Conservation (phyloP, 2,797 vertebrate species). For the Cuniculus paca region DNA sequence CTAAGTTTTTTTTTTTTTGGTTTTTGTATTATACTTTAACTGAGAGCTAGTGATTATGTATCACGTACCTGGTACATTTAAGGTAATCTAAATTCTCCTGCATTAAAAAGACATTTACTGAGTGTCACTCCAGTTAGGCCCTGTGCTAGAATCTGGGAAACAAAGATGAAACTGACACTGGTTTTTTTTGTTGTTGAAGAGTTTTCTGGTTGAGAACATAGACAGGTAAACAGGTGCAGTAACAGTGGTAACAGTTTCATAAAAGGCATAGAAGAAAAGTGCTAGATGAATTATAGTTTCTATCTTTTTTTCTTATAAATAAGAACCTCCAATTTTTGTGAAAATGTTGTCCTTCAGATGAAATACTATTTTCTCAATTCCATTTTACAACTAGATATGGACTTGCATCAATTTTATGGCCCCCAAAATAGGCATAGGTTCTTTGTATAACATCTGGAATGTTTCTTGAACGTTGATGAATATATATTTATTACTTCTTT, state of each 20-base stretch:
- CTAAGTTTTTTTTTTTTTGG: not conserved
- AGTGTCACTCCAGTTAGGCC: not conserved
- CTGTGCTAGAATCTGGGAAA: constrained; percentile 20
- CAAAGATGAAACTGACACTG: not conserved
- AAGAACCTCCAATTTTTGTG: not conserved
- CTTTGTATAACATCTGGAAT: not conserved
- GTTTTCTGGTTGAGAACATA: not conserved
- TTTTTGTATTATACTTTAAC: constrained; percentile 3
- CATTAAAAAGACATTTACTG: not conserved
- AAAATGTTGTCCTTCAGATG: constrained; percentile 30
- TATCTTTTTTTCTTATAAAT: not conserved
- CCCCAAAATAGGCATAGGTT: not conserved
- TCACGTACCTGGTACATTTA: not conserved
- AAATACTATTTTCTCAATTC: not conserved
- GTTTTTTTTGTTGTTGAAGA: not conserved
- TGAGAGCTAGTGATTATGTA: not conserved
- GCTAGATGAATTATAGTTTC: not conserved
- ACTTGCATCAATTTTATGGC: constrained; percentile 1
- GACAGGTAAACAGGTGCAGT: not conserved
- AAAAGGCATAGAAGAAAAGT: not conserved
- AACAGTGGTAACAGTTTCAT: not conserved
- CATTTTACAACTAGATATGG: not conserved
- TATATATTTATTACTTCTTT: not conserved
- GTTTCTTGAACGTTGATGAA: not conserved
- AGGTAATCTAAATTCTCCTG: not conserved